Evolutionary conservation across 92 coral and sea anemone genomes (phyloP).

Genomic region (Actinostola sp.): DNA sequence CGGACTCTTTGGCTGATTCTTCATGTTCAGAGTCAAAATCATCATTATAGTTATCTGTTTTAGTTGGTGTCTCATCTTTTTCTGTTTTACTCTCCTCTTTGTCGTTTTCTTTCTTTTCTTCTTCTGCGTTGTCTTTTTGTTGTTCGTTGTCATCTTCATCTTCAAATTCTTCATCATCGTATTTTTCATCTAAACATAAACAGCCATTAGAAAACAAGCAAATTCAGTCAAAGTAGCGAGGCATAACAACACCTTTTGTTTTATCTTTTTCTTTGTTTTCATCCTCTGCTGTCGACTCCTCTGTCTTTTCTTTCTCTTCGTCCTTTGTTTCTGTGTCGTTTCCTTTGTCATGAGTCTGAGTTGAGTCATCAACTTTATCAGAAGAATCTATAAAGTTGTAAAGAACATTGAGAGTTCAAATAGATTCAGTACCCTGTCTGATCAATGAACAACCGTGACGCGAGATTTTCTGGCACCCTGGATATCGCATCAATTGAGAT

Average conservation of each 20-base stretch:
- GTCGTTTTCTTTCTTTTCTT: slow-evolving; percentile 43
- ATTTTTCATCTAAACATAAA: slow-evolving; percentile 46
- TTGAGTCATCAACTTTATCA: slow-evolving; percentile 77
- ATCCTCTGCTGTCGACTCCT: slow-evolving; percentile 21
- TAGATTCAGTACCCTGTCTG: too few relatives aligned
- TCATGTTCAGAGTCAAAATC: slow-evolving; percentile 63
- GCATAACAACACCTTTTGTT: neutral
- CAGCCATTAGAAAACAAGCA: neutral
- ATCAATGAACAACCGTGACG: slow-evolving; percentile 12
- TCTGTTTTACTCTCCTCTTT: slow-evolving; percentile 34
- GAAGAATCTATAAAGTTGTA: slow-evolving; percentile 40
- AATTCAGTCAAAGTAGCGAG: neutral
- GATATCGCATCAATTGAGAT: too few relatives aligned
- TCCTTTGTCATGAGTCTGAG: slow-evolving; percentile 74
- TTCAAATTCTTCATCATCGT: slow-evolving; percentile 71
- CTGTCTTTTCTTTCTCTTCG: slow-evolving; percentile 26
- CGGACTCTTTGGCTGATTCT: slow-evolving; percentile 25
- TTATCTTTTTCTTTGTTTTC: slow-evolving; percentile 21
- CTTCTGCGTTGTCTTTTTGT: slow-evolving; percentile 32
- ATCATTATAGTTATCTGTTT: slow-evolving; percentile 56
- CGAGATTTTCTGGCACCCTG: too few relatives aligned
- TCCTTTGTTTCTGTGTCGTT: slow-evolving; percentile 14
- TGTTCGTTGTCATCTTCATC: slow-evolving; percentile 50
- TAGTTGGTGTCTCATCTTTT: slow-evolving; percentile 47
- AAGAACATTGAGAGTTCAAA: neutral